These are phyloP conservation scores for Sycobia sp. DNA, from an alignment of 1,140 invertebrate genomes.

Conservation along the genomic window DNA sequence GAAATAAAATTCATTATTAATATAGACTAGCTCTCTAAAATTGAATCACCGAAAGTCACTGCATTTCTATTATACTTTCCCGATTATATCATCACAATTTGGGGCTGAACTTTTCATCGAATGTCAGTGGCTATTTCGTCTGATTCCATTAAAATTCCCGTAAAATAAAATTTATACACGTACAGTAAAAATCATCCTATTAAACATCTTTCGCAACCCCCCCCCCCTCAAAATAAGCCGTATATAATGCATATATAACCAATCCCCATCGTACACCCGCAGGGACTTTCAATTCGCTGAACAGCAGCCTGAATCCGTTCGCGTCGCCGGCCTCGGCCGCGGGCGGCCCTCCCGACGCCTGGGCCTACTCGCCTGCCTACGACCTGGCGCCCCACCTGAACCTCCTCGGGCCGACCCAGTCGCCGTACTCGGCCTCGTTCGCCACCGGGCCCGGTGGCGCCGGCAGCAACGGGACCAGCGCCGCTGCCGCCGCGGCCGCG, in stretches of 20 bases:
- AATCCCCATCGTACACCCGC: slow-evolving; percentile 23
- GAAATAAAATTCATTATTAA: no score
- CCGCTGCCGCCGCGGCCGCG: slow-evolving; percentile 62
- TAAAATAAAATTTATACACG: no score
- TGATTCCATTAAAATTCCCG: no score
- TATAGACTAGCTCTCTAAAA: no score
- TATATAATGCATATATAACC: no score
- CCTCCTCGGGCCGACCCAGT: slow-evolving; percentile 71
- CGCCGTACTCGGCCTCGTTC: slow-evolving; percentile 68
- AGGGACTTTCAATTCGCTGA: slow-evolving; percentile 69
- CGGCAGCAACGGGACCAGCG: slow-evolving; percentile 51
- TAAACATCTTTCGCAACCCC: not conserved
- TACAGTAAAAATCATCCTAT: no score
- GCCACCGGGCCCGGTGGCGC: slow-evolving; percentile 58
- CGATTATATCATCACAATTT: no score
- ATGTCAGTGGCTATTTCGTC: no score
- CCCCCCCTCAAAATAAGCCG: not conserved
- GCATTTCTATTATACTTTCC: no score
- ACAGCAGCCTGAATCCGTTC: slow-evolving; percentile 70
- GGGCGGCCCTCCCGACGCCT: slow-evolving; percentile 70
- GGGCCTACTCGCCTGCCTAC: slow-evolving; percentile 77
- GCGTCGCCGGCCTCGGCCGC: slow-evolving; percentile 65
- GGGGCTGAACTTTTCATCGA: no score
- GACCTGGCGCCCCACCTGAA: slow-evolving; percentile 74
- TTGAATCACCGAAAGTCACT: no score